phyloP scores from a whole-genome alignment of 2,888 invertebrate species.

The Ennomos quercinarius region DNA sequence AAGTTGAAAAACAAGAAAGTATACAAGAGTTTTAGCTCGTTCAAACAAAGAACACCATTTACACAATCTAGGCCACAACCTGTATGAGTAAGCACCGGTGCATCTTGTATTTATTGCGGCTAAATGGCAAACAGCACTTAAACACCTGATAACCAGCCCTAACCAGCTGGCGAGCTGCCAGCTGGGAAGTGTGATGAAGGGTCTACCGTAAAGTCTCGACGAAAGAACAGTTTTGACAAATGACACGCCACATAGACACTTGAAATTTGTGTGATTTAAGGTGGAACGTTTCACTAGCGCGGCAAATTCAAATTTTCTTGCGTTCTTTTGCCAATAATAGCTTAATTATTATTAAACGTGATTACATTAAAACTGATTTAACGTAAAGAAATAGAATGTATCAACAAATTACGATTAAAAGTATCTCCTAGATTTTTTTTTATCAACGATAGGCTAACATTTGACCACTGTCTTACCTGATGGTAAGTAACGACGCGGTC shows the following conservation, averaged over 20 bases:
- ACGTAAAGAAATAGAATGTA: too few relatives aligned
- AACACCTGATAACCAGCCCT: slow-evolving; percentile 54
- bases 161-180: slow-evolving; percentile 40
- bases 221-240: slow-evolving; percentile 13
- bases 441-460: too few relatives aligned
- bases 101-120: slow-evolving; percentile 35
- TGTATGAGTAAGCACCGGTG: slow-evolving; percentile 3
- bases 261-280: slow-evolving; percentile 12
- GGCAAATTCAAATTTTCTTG: too few relatives aligned
- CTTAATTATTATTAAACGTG: too few relatives aligned
- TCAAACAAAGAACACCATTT: slow-evolving; percentile 13
- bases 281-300: too few relatives aligned
- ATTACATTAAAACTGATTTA: too few relatives aligned
- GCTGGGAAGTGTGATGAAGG: slow-evolving; percentile 30
- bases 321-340: too few relatives aligned
- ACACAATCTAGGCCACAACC: slow-evolving; percentile 3
- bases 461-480: too few relatives aligned
- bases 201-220: slow-evolving; percentile 17
- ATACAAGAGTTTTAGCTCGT: neutral
- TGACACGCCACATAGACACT: slow-evolving; percentile 10
- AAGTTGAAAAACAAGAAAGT: neutral
- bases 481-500: too few relatives aligned
- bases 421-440: too few relatives aligned
- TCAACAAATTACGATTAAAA: too few relatives aligned
- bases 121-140: slow-evolving; percentile 53